These are phyloP conservation scores for Marcusenius ussheri DNA, from an alignment of 2,113 vertebrate genomes.

Conservation along the genomic window DNA sequence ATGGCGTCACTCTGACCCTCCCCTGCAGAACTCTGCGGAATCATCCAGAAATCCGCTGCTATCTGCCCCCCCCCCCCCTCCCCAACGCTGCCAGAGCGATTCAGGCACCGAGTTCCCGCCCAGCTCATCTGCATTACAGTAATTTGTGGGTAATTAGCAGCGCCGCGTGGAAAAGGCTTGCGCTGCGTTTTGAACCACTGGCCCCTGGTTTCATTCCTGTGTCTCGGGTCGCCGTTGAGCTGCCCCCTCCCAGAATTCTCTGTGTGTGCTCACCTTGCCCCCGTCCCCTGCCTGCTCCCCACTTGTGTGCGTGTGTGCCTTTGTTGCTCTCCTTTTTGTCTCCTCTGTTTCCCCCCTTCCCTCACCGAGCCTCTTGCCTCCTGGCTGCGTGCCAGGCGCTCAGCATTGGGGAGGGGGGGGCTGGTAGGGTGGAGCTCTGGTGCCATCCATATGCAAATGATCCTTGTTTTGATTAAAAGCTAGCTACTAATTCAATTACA, in stretches of 20 bases:
- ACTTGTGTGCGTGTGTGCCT: slow-evolving; percentile 1
- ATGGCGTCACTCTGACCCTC: background rate
- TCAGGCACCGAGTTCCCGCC: slow-evolving; percentile 19
- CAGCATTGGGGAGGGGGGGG: slow-evolving; percentile 19
- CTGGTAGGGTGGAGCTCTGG: slow-evolving; percentile 19
- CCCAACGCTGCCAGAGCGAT: background rate
- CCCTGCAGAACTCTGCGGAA: background rate
- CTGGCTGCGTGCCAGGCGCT: slow-evolving; percentile 41
- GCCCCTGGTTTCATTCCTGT: slow-evolving; percentile 9
- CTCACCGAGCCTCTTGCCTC: slow-evolving; percentile 30
- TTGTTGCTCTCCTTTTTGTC: slow-evolving; percentile 27
- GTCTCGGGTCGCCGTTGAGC: background rate
- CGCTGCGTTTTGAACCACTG: slow-evolving; percentile 35
- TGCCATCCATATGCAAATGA: slow-evolving; percentile 47
- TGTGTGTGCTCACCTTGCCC: background rate
- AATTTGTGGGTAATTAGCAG: slow-evolving; percentile 50
- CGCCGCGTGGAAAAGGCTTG: slow-evolving; percentile 27
- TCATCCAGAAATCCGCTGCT: background rate
- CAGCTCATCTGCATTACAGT: slow-evolving; percentile 42
- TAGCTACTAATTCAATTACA: slow-evolving; percentile 52
- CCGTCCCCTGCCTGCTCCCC: background rate
- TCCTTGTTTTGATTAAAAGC: slow-evolving; percentile 61
- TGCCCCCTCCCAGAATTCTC: background rate
- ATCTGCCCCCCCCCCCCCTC: background rate
- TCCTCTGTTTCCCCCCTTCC: slow-evolving; percentile 29